Evolutionary conservation across 2,888 invertebrate species (phyloP).

Genomic region (Tetranychus piercei): DNA sequence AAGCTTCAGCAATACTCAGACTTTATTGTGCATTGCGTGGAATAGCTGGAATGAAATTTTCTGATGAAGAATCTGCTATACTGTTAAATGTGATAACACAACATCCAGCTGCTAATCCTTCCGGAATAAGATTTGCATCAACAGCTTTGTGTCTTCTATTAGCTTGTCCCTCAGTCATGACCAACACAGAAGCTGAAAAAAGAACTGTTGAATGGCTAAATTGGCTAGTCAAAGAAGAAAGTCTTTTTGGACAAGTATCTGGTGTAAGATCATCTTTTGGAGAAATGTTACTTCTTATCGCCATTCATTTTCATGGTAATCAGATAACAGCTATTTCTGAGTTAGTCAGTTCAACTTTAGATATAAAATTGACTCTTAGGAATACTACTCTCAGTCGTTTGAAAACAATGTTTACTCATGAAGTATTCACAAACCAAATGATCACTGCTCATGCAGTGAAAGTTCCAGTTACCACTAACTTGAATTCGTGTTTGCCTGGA

Average conservation of each 20-base stretch:
- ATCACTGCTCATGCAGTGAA: constrained; percentile 87
- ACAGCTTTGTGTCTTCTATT: constrained; percentile 81
- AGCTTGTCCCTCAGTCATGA: constrained; percentile 70
- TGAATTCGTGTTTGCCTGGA: constrained; percentile 71
- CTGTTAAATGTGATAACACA: constrained; percentile 68
- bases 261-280: constrained; percentile 66
- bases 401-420: constrained; percentile 83
- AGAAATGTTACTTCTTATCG: constrained; percentile 83
- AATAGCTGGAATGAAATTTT: constrained; percentile 78
- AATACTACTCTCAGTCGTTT: constrained; percentile 69
- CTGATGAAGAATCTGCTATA: constrained; percentile 71
- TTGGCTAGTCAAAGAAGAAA: constrained; percentile 76
- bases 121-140: constrained; percentile 78
- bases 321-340: constrained; percentile 82
- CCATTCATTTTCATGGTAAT: constrained; percentile 90
- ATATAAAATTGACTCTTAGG: constrained; percentile 77
- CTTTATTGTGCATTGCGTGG: constrained; percentile 80
- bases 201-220: constrained; percentile 71
- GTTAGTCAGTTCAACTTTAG: constrained; percentile 74
- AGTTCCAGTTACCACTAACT: constrained; percentile 72
- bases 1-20: constrained; percentile 70
- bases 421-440: constrained; percentile 90
- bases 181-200: constrained; percentile 57
- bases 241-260: constrained; percentile 61
- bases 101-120: constrained; percentile 68